Base-by-base conservation (phyloP, 2,888 invertebrate genomes). In the Macroteleia sp. region DNA sequence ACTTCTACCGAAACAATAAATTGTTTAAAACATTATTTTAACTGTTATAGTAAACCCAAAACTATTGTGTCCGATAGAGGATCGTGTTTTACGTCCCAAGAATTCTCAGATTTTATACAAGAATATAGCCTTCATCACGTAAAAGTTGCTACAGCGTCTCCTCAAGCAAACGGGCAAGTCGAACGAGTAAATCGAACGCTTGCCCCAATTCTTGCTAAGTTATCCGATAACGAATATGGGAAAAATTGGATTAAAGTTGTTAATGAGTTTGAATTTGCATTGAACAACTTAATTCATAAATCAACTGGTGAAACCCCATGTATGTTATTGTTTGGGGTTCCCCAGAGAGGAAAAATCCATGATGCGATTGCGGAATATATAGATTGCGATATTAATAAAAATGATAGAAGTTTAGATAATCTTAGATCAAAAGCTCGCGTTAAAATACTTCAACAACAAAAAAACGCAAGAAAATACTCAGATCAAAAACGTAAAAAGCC, bases 241-340 rank as follows among this genome's bases (percentile, higher is more conserved):
- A 62, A 44, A 25, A 50, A 80, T 22, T 85, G 83, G 85, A 73
- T 81, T 62, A 73, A 78, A 22, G 22, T 71, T 2, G 16, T 84
- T 1, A 46, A 16, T 1, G 66, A 80, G 9, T 59, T 80, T 0
- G 83, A 86, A 30, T 78, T 73, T 32, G 77, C 77, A 0, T 28
- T 84, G 5, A 84, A 84, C 30, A 83, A 82, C 61, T 34, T 56
- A 2, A 56, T 86, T n/a, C 79, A 78, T 46, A 81, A 84, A 56
- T 61, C 82, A 8, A 89, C 87, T 0, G 62, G 36, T 4, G 34
- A n/a, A 36, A 20, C 10, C 4, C 54, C 54, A 17, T 34, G 36
- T 17, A 34, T 39, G 17, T 17, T 39, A 16, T 39, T 39, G 17
- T 39, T 39, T 39, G 16, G 39, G 5, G 39, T 39, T 16, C 16